Evolutionary conservation across 2,113 vertebrate species (phyloP), one percentile per base, ranked within the genome.

Genomic region (Elephas maximus): DNA sequence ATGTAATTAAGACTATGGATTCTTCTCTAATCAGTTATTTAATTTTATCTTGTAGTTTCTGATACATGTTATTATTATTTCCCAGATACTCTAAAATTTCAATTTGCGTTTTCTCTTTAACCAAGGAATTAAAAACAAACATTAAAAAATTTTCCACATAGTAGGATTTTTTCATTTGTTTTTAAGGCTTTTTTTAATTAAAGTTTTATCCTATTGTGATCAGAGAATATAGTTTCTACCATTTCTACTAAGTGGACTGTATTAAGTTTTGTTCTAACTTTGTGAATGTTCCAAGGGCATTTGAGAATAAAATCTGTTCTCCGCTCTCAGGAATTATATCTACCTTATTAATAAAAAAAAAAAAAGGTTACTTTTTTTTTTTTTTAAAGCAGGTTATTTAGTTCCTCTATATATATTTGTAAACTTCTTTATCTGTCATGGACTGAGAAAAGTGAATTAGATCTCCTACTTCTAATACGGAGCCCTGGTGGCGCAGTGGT

Each of bases 81-180:
- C 37, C 62, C 63, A 92, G n/a, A 80, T 44, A 87, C 77, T 95
- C 17, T 37, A 83, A 67, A n/a, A 30, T 82, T 67, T 92, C n/a
- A 37, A 60, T 76, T 88, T 88, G 60, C 18, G 30, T 45, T 65
- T 73, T 86, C 57, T 65, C 65, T 88, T 88, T 92, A 53, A 57
- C 5, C 57, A 48, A 88, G 57, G 37, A 76, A 67, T 88, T 92
- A 82, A 88, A 92, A 81, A n/a, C 30, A 76, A 37, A 37, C 37
- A 37, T 84, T 78, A 90, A 73, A 73, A n/a, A 73, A 20, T 73
- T 71, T 73, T 73, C 69, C 6, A 37, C 33, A 73, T n/a, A 20
- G 69, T n/a, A 20, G 15, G n/a, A 20, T n/a, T 73, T 11, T 21
- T 37, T 37, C 20, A 33, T 73, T 73, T 69, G 60, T 62, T 69